These are phyloP conservation scores for Drosophila arizonae DNA, from an alignment of 1,140 invertebrate species.

Conservation along the genomic window DNA sequence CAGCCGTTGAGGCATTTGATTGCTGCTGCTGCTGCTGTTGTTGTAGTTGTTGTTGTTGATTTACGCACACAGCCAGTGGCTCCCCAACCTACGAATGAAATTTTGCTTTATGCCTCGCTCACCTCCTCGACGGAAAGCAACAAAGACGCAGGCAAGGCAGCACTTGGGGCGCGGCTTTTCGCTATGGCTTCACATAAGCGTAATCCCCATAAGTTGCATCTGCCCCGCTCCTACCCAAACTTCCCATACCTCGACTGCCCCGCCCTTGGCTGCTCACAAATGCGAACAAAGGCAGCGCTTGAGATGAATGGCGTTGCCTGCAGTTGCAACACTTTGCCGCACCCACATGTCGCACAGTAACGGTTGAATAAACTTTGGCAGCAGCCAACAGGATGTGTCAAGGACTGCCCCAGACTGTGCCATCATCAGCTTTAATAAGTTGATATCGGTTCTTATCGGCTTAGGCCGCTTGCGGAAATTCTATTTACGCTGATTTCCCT, in stretches of 20 bases:
- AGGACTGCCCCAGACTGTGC: constrained; percentile 27
- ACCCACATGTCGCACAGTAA: constrained; percentile 13
- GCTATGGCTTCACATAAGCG: constrained; percentile 47
- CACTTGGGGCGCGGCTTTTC: constrained; percentile 35
- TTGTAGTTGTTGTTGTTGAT: constrained; percentile 28
- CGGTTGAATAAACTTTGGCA: constrained; percentile 71
- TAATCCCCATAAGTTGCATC: not conserved
- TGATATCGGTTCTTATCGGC: constrained; percentile 22
- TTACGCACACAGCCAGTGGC: constrained; percentile 47
- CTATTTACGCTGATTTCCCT: constrained; percentile 47
- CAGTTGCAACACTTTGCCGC: constrained; percentile 33
- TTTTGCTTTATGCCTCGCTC: constrained; percentile 34
- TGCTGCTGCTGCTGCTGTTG: not conserved
- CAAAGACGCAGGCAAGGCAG: not conserved
- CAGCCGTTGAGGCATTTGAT: constrained; percentile 33
- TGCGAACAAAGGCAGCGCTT: constrained; percentile 28
- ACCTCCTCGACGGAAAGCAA: not conserved
- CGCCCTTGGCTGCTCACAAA: constrained; percentile 14
- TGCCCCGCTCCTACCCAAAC: not conserved
- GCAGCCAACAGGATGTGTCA: constrained; percentile 47
- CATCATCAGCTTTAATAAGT: constrained; percentile 20
- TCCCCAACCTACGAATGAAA: constrained; percentile 36
- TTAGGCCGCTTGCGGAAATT: constrained; percentile 60
- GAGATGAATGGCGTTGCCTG: constrained; percentile 29
- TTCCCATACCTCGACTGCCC: no score